Base-by-base conservation (phyloP, 2,797 vertebrate genomes). In the Poeciliopsis gracilis region DNA sequence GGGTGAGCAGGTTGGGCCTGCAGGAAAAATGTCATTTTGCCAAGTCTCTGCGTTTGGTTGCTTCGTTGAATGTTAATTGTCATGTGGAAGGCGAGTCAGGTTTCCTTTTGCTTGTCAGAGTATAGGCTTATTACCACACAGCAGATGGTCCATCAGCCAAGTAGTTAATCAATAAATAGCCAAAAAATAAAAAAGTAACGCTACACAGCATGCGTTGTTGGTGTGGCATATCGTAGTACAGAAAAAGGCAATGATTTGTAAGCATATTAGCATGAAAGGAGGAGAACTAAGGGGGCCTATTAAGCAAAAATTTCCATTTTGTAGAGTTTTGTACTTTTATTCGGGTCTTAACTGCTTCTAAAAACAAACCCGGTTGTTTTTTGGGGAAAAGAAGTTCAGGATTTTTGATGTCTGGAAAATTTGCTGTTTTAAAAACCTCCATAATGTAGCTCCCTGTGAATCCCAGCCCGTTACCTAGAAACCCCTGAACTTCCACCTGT, bases 101-200 rank as follows among this genome's bases (percentile, higher is more conserved):
- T 8, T 76, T 72, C 18, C 13, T 79, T 13, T 76, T 0, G 15
- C 33, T 59, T 75, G 53, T 78, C 67, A 61, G 46, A 30, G 59
- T 28, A 77, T 75, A 75, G 20, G 46, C 77, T 71, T 36, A 51
- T 73, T 63, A 41, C 57, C 57, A 77, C 30, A 82, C 20, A 70
- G 51, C 78, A 89, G 84, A 76, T 82, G 81, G 80, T 70, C 85
- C 57, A 85, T 81, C 69, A 82, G 63, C 51, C 63, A 69, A 4
- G 2, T 77, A 78, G 57, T 82, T 66, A 74, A 55, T 74, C 78
- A 74, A 55, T 84, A 63, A 71, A 38, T 16, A 61, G 45, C 49
- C 53, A 73, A 47, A 73, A 33, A 33, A 33, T 33, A 33, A 33
- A 33, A 33, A 38, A 69, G 9, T 55, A 38, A 72, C 57, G 61